Base-by-base conservation (phyloP, 2,113 vertebrate species). In the Corythornis vintsioides region DNA sequence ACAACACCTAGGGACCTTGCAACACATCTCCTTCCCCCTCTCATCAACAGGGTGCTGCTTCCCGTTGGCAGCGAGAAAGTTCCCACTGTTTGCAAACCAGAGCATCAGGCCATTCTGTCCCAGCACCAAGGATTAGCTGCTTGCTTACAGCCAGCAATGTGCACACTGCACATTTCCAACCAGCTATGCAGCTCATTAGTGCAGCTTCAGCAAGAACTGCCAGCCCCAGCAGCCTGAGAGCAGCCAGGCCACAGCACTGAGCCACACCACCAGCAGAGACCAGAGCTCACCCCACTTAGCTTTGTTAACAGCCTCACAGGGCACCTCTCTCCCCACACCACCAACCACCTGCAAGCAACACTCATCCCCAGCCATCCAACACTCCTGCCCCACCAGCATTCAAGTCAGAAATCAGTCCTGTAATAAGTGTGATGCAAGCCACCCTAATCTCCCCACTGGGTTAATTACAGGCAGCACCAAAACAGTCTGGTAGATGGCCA, bases 391-490 rank as follows among this genome's bases (percentile, higher is more conserved):
- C 82, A 60, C n/a, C 67, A 80, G 76, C 52, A 77, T 19, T 33
- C 5, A 1, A 86, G 60, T 66, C 75, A 86, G 55, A 59, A 85
- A 83, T 80, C 92, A 86, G 60, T 35, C 82, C 67, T 91, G 15
- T 80, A 95, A 86, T 85, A 88, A 87, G n/a, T 3, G 11, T 19
- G 35, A 73, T 85, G 82, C 33, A 77, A 91, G 64, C 60, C 66
- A 94, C 33, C 13, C 43, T 86, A 26, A 80, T 86, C 82, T 91
- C 64, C 52, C 25, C 78, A 89, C 28, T 24, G 17, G 56, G 53
- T 89, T 95, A 95, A 96, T 95, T 95, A 96, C 35, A 94, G 52
- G 17, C 52, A 89, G 59, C 78, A 83, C 69, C 83, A 86, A 83
- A 83, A 77, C 60, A 60, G 67, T 59, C 75, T 92, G 69, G 71